A percentile compares a stretch with the other conserved stretches of the same genome.
Conservation (phyloP, 2,888 invertebrate genomes). For the Cataglyphis altisquamis region DNA sequence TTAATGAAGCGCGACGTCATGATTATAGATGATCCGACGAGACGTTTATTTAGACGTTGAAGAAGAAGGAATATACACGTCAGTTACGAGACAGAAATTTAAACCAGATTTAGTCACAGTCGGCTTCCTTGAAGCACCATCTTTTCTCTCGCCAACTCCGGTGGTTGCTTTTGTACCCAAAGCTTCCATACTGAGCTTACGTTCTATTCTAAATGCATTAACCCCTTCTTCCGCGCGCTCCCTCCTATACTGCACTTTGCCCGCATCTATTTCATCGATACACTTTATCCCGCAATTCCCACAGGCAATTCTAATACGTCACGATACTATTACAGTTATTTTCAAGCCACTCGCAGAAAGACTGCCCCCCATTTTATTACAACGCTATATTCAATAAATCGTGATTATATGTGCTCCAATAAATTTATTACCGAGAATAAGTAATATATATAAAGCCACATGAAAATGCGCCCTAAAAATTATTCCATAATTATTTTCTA, state of each 20-base stretch:
- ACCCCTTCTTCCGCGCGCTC: slow-evolving; percentile 39
- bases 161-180: slow-evolving; percentile 41
- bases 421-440: not conserved
- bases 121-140: slow-evolving; percentile 37
- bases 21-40: slow-evolving; percentile 30
- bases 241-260: slow-evolving; percentile 47
- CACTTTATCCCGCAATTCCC: slow-evolving; percentile 49
- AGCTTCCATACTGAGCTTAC: slow-evolving; percentile 67
- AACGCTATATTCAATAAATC: slow-evolving; percentile 1
- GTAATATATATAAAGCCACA: not conserved
- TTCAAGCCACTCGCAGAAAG: slow-evolving; percentile 43
- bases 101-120: slow-evolving; percentile 54
- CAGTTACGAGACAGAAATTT: slow-evolving; percentile 28
- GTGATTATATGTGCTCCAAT: not conserved
- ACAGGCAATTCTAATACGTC: slow-evolving; percentile 62
- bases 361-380: slow-evolving; percentile 29
- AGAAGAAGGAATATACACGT: slow-evolving; percentile 30
- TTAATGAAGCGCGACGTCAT: not conserved
- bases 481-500: not conserved
- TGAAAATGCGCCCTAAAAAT: not conserved
- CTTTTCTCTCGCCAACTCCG: slow-evolving; percentile 28
- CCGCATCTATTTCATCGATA: slow-evolving; percentile 54
- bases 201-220: slow-evolving; percentile 80
- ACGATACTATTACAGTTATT: slow-evolving; percentile 72
- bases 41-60: slow-evolving; percentile 20